Evolutionary conservation across 2,113 vertebrate species (phyloP).

Genomic region (Procavia capensis): DNA sequence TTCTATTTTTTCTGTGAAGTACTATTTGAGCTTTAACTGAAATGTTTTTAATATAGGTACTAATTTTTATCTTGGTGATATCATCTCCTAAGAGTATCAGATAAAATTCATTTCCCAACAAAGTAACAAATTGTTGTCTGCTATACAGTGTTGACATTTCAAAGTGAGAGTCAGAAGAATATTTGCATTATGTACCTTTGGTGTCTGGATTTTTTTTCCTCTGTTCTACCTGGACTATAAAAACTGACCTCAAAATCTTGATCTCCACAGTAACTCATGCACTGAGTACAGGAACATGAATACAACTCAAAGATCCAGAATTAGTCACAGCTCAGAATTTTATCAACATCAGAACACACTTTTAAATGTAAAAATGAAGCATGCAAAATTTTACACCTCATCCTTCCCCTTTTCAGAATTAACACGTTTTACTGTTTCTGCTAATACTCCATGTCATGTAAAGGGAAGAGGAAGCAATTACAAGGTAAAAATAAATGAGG

Average conservation of each 20-base stretch:
- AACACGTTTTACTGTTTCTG: not conserved
- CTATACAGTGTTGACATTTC: not conserved
- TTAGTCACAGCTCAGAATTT: not conserved
- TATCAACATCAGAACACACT: not conserved
- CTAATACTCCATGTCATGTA: not conserved
- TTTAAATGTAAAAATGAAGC: not conserved
- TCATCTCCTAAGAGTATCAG: not conserved
- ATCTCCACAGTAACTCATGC: not conserved
- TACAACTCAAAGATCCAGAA: conserved; percentile 3
- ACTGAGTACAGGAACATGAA: not conserved
- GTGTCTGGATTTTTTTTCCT: not conserved
- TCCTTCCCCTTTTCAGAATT: conserved; percentile 17
- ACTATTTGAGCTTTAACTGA: not conserved
- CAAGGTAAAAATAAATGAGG: not conserved
- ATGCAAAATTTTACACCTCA: not conserved
- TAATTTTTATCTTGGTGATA: not conserved
- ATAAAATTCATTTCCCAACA: not conserved
- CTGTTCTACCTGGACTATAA: not conserved
- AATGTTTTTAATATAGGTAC: not conserved
- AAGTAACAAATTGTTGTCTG: not conserved
- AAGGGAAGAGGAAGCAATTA: not conserved
- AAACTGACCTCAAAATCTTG: conserved; percentile 21
- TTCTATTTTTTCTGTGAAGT: not conserved
- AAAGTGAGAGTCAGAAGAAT: not conserved
- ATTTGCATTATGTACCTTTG: not conserved